Conservation (phyloP, 2,797 vertebrate genomes). For the Thamnophis elegans region DNA sequence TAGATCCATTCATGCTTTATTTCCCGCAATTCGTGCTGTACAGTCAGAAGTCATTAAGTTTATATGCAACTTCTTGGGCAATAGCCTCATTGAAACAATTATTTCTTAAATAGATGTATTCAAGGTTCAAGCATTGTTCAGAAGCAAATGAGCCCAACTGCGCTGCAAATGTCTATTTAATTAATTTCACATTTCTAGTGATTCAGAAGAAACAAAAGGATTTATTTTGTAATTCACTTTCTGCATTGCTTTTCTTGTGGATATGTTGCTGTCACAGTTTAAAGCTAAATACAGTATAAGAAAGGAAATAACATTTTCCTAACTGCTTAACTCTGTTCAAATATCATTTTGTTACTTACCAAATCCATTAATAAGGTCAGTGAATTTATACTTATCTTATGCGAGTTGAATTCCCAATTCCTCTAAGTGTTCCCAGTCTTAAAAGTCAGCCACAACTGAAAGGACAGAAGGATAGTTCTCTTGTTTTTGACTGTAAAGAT, state of each 20-base stretch:
- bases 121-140: not conserved
- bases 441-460: not conserved
- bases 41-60: not conserved
- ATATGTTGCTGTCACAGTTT: not conserved
- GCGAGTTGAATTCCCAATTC: constrained; percentile 1
- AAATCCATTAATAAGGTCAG: not conserved
- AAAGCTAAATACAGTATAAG: not conserved
- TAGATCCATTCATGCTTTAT: not conserved
- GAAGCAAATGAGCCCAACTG: not conserved
- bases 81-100: not conserved
- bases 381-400: not conserved
- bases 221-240: not conserved
- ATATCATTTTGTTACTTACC: not conserved
- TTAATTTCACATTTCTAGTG: not conserved
- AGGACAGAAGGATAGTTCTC: not conserved
- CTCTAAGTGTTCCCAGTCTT: not conserved
- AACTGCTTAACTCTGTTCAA: not conserved
- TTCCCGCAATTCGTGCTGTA: not conserved
- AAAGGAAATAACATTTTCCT: not conserved
- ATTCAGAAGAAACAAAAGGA: not conserved
- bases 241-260: not conserved
- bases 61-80: not conserved
- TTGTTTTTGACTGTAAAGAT: not conserved
- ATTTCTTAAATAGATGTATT: not conserved
- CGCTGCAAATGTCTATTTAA: not conserved